Percentiles rank a stretch among this genome's conserved stretches.
Conservation (phyloP, 2,888 invertebrate genomes). For the Leucoptera coffeella region DNA sequence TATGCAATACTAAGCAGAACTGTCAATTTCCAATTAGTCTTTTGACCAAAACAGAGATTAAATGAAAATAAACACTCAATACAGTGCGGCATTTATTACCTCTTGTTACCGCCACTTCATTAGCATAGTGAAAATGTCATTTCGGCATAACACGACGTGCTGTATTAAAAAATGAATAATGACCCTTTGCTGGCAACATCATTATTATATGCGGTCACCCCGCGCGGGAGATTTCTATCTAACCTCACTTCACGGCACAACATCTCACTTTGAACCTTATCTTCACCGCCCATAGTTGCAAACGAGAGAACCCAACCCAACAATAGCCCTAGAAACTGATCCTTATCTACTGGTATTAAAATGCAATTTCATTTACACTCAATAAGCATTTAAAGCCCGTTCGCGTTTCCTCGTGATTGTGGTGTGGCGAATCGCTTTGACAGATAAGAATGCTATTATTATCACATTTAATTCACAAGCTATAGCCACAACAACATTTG, state of each 20-base stretch:
- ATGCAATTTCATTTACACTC: too few relatives aligned
- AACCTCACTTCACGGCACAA: slow-evolving; percentile 7
- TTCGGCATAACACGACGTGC: slow-evolving; percentile 49
- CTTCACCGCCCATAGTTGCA: not conserved
- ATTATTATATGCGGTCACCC: slow-evolving; percentile 38
- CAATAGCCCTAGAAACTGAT: not conserved
- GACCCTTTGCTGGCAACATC: slow-evolving; percentile 44
- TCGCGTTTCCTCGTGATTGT: slow-evolving; percentile 30
- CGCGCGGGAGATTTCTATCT: slow-evolving; percentile 38
- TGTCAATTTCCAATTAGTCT: too few relatives aligned
- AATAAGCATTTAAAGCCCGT: slow-evolving; percentile 16
- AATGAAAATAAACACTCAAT: too few relatives aligned
- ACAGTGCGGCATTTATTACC: too few relatives aligned
- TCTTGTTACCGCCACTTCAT: too few relatives aligned
- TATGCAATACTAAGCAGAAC: too few relatives aligned
- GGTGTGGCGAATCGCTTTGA: slow-evolving; percentile 44
- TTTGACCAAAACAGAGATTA: too few relatives aligned
- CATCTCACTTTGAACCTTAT: not conserved
- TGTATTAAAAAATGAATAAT: slow-evolving; percentile 52
- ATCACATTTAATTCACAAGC: slow-evolving; percentile 46
- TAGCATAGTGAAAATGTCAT: slow-evolving; percentile 50
- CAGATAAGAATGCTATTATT: slow-evolving; percentile 47
- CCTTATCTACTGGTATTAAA: not conserved
- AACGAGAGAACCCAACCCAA: not conserved
- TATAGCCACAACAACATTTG: too few relatives aligned